phyloP scores from a whole-genome alignment of 2,888 invertebrate species.

The Bruchidius siliquastri region DNA sequence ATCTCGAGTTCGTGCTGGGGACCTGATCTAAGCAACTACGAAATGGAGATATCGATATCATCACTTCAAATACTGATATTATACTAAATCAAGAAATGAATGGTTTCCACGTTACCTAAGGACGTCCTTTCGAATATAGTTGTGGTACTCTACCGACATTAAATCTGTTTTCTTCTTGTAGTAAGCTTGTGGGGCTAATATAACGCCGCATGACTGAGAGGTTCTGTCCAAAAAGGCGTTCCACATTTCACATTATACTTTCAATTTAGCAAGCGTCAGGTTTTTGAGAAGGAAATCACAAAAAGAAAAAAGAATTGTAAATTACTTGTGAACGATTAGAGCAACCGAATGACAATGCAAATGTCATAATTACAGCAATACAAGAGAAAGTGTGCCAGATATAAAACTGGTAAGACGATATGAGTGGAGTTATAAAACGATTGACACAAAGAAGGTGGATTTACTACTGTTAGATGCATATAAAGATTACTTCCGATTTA shows the following conservation, averaged over 20 bases:
- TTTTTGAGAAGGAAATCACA: not conserved
- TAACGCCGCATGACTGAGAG: slow-evolving; percentile 18
- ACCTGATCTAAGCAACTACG: not conserved
- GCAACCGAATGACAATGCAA: not conserved
- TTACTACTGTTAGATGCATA: no score
- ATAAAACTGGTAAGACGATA: not conserved
- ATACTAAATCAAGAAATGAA: no score
- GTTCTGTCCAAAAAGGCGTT: slow-evolving; percentile 22
- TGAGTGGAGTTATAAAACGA: no score
- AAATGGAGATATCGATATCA: no score
- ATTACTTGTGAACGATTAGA: not conserved
- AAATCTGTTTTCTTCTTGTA: slow-evolving; percentile 22
- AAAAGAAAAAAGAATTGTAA: not conserved
- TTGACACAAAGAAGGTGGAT: no score
- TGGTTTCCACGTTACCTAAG: slow-evolving; percentile 11
- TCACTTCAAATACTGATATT: no score
- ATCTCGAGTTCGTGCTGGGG: not conserved
- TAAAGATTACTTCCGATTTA: no score
- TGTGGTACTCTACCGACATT: slow-evolving; percentile 25
- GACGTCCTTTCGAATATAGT: slow-evolving; percentile 25
- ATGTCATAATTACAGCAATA: not conserved
- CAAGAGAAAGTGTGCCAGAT: not conserved
- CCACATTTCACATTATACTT: slow-evolving; percentile 20
- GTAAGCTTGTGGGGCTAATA: slow-evolving; percentile 8
- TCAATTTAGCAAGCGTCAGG: not conserved